These are phyloP conservation scores for Mohoua ochrocephala DNA, from an alignment of 2,113 vertebrate genomes.

Conservation along the genomic window DNA sequence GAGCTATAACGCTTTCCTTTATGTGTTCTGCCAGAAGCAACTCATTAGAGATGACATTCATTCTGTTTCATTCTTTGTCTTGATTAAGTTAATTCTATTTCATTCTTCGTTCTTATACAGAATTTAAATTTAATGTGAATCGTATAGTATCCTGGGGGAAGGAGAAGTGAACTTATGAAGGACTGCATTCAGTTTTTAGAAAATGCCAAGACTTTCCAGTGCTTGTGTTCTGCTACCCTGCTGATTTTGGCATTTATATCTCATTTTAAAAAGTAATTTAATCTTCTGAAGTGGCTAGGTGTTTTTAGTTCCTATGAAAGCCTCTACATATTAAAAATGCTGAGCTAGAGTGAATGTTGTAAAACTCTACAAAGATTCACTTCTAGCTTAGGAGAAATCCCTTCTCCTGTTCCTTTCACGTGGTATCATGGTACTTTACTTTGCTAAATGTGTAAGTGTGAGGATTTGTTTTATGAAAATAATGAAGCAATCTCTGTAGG, in stretches of 20 bases:
- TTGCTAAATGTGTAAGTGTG: neutral
- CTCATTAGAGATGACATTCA: neutral
- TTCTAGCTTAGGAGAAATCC: neutral
- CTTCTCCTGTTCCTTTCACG: neutral
- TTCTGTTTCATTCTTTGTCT: neutral
- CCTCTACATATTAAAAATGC: neutral
- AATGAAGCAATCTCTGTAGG: neutral
- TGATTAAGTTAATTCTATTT: neutral
- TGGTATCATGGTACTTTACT: neutral
- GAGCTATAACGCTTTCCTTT: neutral
- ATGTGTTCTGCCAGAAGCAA: fast-evolving
- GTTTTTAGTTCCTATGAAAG: neutral
- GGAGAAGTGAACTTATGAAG: neutral
- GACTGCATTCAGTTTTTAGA: neutral
- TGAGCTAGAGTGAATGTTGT: neutral
- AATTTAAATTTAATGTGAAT: neutral
- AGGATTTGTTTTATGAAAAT: neutral
- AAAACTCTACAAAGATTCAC: neutral
- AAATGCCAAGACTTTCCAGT: neutral
- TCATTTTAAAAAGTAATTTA: neutral
- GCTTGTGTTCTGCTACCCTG: neutral
- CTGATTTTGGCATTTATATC: neutral
- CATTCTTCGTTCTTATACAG: neutral
- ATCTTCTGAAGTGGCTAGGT: neutral
- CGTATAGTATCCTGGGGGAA: neutral